Conservation (phyloP, 2,797 vertebrate species). For the Micropoecilia bifurca region DNA sequence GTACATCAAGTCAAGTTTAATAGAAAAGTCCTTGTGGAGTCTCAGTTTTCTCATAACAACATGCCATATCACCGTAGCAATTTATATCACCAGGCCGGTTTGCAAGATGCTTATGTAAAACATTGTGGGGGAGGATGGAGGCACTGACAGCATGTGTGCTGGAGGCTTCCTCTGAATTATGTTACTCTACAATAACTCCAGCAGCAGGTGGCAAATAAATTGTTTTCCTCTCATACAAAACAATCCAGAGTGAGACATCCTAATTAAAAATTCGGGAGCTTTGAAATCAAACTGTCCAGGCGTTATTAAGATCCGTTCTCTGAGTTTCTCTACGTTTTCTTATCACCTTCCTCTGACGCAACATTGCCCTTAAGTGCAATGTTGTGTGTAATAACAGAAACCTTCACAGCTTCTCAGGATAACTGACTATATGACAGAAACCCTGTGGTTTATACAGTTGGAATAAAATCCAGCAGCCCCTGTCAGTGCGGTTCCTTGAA, state of each 20-base stretch:
- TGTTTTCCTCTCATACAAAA: neutral
- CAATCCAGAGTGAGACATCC: neutral
- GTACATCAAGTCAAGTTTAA: slow-evolving; percentile 13
- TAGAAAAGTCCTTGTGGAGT: slow-evolving; percentile 7
- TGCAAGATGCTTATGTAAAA: slow-evolving; percentile 9
- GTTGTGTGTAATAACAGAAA: neutral
- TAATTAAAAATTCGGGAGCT: slow-evolving; percentile 1
- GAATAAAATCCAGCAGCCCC: slow-evolving; percentile 27
- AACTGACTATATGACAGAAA: slow-evolving; percentile 50
- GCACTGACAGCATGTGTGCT: slow-evolving; percentile 5
- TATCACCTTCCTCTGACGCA: neutral
- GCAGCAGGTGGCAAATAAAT: slow-evolving; percentile 3
- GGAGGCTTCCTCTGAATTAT: neutral
- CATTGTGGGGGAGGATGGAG: neutral
- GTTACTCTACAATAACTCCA: slow-evolving; percentile 3
- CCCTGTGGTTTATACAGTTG: slow-evolving; percentile 25
- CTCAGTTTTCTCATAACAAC: slow-evolving; percentile 6
- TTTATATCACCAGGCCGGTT: neutral
- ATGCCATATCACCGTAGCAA: neutral
- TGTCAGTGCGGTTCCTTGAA: slow-evolving; percentile 27
- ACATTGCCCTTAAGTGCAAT: slow-evolving; percentile 2
- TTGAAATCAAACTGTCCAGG: slow-evolving; percentile 7
- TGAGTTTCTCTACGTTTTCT: neutral
- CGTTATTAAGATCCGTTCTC: neutral
- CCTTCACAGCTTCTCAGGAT: slow-evolving; percentile 7